Evolutionary conservation across 2,888 invertebrate genomes (phyloP), one percentile per base, ranked within the genome.

Genomic region (Clusia tigrina): DNA sequence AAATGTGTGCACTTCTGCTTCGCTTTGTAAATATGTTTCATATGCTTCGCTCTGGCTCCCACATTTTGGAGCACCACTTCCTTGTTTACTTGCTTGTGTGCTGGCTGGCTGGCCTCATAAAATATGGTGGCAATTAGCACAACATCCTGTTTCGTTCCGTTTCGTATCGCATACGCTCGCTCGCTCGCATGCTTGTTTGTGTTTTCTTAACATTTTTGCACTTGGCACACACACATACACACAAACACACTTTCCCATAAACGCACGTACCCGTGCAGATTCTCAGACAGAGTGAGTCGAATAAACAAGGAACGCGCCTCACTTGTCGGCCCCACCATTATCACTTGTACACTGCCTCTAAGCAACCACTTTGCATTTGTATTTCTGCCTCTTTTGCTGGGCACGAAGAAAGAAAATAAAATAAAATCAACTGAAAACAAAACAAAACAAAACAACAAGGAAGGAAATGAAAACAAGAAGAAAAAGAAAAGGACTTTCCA

Each of bases 81-180:
- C 6, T 9, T 6, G 32, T 32, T 6, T 6, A 32, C 32, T 9
- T 12, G 6, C 32, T 32, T 32, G 42, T 42, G 42, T 42, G 6
- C 32, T 17, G 42, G 15, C 6, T 42, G 42, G 42, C 42, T 42
- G 38, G 15, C 24, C 17, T 38, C 38, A 37, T 53, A 56, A 53
- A 54, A 54, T 42, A 60, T 54, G 46, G 25, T 57, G 22, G 53
- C 64, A 60, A 57, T 64, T 64, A 60, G 52, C 32, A 57, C 23
- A 37, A 54, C 57, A 56, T 60, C 53, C 55, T 52, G 42, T 42
- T 42, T 9, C 32, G n/a, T n/a, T n/a, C n/a, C n/a, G n/a, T n/a
- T n/a, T n/a, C n/a, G n/a, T n/a, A n/a, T n/a, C n/a, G n/a, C n/a
- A n/a, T n/a, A n/a, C n/a, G n/a, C n/a, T n/a, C n/a, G n/a, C n/a